Base-by-base conservation (phyloP, 2,888 invertebrate genomes). In the Stenolophus ochropezus region DNA sequence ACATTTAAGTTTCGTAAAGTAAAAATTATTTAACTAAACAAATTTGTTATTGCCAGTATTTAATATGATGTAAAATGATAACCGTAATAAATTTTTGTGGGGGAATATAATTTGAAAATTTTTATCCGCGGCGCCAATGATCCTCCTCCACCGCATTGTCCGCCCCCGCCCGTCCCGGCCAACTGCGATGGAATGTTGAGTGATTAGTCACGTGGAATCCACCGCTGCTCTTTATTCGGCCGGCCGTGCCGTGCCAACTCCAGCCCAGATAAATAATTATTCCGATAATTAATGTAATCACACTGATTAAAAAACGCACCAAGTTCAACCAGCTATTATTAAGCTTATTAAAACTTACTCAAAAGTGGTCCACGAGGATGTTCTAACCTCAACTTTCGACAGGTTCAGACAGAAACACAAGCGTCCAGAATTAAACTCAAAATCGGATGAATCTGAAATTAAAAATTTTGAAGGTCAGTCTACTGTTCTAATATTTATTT, bases 261-360 rank as follows among this genome's bases (percentile, higher is more conserved):
- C 47, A n/a, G 53, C 69, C 73, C 56, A 47, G 56, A 80, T 80
- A 80, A 80, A 80, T 80, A 80, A 80, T 80, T 80, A 80, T 80
- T 80, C 56, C 42, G 73, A 80, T 80, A 80, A 80, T 80, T 80
- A 80, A 80, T 73, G 73, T 80, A 80, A 80, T 80, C 56, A 80
- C 73, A 58, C 73, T 73, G 80, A 80, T 80, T 80, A 80, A 73
- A 79, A 79, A 73, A 80, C 58, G 58, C 42, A 73, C 73, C 58
- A 80, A 80, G 80, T 65, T 80, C 27, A 80, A 73, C 58, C 73
- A 69, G 56, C 27, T 71, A 73, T 80, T 80, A 80, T 80, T 80
- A 80, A 75, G 53, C 53, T 53, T 75, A 75, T 75, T 75, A 75
- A 75, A 75, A 53, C 8, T 75, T 53, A 53, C 51, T 56, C 8